A percentile compares a stretch with the other conserved stretches of the same genome.
phyloP scores from a whole-genome alignment of 2,888 invertebrate species.

The Esperia sulphurella region DNA sequence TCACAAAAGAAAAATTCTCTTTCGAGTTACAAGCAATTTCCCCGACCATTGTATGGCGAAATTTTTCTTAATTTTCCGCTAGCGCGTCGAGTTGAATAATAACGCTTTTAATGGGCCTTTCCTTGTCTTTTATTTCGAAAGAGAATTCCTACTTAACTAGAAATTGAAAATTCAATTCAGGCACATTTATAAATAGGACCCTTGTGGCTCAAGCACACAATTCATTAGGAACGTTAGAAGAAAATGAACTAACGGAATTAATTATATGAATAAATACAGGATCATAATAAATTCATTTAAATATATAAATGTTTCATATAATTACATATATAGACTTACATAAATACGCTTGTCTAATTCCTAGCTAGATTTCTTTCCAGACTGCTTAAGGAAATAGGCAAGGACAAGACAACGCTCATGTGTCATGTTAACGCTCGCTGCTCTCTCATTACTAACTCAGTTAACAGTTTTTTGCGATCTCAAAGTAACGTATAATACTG shows the following conservation, averaged over 20 bases:
- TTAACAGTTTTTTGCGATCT: too few relatives aligned
- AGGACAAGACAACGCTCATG: too few relatives aligned
- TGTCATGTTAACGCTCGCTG: too few relatives aligned
- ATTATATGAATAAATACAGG: background rate
- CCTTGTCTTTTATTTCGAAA: constrained; percentile 48
- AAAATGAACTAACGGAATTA: too few relatives aligned
- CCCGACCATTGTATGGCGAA: constrained; percentile 47
- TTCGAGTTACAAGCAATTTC: constrained; percentile 44
- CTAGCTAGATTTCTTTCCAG: too few relatives aligned
- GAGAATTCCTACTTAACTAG: constrained; percentile 18
- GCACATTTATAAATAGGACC: constrained; percentile 3
- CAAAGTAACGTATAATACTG: too few relatives aligned
- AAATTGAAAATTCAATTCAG: constrained; percentile 7
- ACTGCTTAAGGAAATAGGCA: too few relatives aligned
- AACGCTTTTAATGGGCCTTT: constrained; percentile 52
- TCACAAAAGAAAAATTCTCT: constrained; percentile 33
- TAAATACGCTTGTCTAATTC: too few relatives aligned
- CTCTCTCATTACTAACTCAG: too few relatives aligned
- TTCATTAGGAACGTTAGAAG: background rate
- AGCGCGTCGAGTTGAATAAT: constrained; percentile 52
- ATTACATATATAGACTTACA: too few relatives aligned
- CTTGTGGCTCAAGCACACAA: background rate
- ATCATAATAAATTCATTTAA: background rate
- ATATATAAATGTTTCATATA: too few relatives aligned
- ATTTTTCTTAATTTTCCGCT: constrained; percentile 67